Evolutionary conservation across 2,797 vertebrate genomes (phyloP).

Genomic region (Malurus splendens): DNA sequence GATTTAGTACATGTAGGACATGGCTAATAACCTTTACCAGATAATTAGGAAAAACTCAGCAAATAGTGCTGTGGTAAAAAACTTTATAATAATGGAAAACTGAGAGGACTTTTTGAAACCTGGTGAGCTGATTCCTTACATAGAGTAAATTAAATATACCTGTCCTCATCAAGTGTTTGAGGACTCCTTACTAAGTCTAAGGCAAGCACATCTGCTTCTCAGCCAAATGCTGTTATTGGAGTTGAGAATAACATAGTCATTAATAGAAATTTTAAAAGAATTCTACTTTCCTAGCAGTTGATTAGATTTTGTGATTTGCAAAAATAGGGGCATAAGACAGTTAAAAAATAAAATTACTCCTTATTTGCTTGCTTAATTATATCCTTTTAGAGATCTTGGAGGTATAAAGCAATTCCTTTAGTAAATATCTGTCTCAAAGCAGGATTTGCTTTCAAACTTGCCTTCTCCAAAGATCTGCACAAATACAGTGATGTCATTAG

Average conservation of each 20-base stretch:
- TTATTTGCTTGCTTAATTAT: fast-evolving
- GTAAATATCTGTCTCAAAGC: background rate
- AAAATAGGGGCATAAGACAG: background rate
- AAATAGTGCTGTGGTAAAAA: background rate
- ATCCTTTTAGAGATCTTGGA: background rate
- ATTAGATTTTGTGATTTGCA: background rate
- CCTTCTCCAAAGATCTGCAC: background rate
- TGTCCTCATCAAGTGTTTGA: background rate
- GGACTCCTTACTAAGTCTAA: background rate
- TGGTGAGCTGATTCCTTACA: background rate
- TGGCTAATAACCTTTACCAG: background rate
- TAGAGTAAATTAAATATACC: background rate
- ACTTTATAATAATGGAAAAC: background rate
- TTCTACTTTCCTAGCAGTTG: background rate
- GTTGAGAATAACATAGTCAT: background rate
- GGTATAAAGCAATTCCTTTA: background rate
- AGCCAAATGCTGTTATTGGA: background rate
- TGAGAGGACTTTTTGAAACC: background rate
- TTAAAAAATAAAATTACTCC: background rate
- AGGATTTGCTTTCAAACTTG: background rate
- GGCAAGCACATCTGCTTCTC: background rate
- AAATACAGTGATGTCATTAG: background rate
- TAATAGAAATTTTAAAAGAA: background rate
- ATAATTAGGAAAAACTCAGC: background rate
- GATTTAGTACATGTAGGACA: background rate